phyloP scores from a whole-genome alignment of 2,797 vertebrate genomes.

The Hoplostethus mediterraneus region DNA sequence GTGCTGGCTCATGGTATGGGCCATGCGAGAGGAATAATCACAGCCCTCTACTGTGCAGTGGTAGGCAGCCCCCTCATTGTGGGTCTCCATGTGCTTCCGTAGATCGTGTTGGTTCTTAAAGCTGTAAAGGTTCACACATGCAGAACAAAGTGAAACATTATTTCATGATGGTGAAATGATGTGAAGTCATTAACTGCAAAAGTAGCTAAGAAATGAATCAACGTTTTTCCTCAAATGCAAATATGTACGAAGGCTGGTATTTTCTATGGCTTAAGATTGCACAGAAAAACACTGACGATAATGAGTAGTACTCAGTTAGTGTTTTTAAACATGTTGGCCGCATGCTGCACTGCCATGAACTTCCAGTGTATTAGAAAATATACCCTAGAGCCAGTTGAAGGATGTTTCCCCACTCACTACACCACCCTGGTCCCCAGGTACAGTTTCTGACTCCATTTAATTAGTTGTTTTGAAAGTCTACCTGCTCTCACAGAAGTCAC shows the following conservation, averaged over 20 bases:
- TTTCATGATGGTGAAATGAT: not conserved
- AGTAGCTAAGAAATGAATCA: not conserved
- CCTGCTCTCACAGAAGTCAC: conserved; percentile 86
- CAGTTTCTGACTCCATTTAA: not conserved
- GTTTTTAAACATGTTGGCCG: too few relatives aligned
- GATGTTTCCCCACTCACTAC: too few relatives aligned
- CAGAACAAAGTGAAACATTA: not conserved
- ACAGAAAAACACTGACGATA: too few relatives aligned
- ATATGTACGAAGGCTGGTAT: too few relatives aligned
- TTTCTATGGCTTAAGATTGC: too few relatives aligned
- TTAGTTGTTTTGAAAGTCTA: conserved; percentile 10
- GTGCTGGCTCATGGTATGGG: conserved; percentile 77
- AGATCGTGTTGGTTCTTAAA: conserved; percentile 87
- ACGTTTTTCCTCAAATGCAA: too few relatives aligned
- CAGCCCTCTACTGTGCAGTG: conserved; percentile 85
- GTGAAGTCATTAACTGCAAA: not conserved
- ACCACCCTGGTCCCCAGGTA: too few relatives aligned
- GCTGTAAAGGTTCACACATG: conserved; percentile 50
- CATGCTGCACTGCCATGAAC: too few relatives aligned
- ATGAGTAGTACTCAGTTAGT: too few relatives aligned
- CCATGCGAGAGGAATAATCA: conserved; percentile 81
- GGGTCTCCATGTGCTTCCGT: conserved; percentile 85
- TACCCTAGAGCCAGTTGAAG: too few relatives aligned
- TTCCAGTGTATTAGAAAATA: too few relatives aligned
- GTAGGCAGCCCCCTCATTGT: conserved; percentile 85